Percentiles rank a stretch among this genome's conserved stretches.
Conservation (phyloP, 1,140 invertebrate genomes). For the Pachypeltis micranthus region DNA sequence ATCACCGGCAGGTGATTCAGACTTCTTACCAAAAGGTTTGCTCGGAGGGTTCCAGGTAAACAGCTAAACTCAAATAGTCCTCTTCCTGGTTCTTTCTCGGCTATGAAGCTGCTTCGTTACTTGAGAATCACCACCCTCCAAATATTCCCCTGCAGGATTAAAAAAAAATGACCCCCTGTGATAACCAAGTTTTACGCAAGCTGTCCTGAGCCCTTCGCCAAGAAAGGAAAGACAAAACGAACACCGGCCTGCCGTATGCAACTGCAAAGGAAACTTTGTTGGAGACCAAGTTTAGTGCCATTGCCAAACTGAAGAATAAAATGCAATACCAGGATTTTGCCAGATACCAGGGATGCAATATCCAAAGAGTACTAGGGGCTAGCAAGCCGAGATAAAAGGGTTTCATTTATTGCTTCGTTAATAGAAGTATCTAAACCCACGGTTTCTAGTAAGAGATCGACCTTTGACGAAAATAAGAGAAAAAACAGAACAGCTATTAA, state of each 20-base stretch:
- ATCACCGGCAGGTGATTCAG: too few species aligned
- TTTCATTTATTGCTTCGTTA: neutral
- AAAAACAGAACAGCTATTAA: too few species aligned
- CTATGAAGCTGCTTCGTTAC: neutral
- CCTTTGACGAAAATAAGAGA: neutral
- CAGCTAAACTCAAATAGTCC: neutral
- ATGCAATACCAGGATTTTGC: neutral
- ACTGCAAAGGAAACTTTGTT: neutral
- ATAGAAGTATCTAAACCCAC: neutral
- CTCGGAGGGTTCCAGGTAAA: too few species aligned
- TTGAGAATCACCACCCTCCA: neutral
- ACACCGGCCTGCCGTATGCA: neutral
- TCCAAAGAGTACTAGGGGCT: neutral
- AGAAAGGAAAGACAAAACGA: neutral
- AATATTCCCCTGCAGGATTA: neutral
- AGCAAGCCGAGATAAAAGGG: neutral
- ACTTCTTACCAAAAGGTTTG: too few species aligned
- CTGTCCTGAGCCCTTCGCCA: neutral
- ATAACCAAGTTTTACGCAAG: neutral
- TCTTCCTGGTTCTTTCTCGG: neutral
- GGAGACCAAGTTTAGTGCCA: neutral
- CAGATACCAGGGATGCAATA: neutral
- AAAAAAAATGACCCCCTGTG: neutral
- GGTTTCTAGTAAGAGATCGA: neutral
- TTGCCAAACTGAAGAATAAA: neutral